Evolutionary conservation across 2,888 invertebrate genomes (phyloP).

Genomic region (Teleogryllus oceanicus): DNA sequence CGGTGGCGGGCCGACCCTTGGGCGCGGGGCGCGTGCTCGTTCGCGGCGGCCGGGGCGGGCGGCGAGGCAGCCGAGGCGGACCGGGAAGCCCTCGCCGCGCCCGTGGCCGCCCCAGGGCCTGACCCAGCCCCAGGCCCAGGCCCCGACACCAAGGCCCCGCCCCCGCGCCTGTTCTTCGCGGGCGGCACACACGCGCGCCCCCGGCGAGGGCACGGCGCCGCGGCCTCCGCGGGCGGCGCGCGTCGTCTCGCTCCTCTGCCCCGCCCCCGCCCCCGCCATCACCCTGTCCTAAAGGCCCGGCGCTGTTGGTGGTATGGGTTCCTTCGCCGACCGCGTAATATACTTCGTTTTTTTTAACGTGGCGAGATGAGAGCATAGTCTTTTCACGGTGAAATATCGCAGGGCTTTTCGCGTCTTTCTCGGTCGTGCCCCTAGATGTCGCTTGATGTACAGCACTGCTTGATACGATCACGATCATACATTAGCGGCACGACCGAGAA

Average conservation of each 20-base stretch:
- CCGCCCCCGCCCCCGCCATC: no score
- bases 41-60: conserved; percentile 92
- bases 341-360: no score
- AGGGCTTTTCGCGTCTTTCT: no score
- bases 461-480: no score
- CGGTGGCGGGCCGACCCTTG: conserved; percentile 96
- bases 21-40: conserved; percentile 95
- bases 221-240: conserved; percentile 90
- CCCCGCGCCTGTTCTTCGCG: conserved; percentile 65
- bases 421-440: no score
- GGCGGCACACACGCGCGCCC: conserved; percentile 97
- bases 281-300: no score
- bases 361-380: no score
- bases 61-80: conserved; percentile 94
- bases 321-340: no score
- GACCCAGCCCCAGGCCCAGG: not conserved
- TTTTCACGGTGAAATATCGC: no score
- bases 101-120: conserved; percentile 66
- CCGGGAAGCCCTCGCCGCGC: conserved; percentile 91
- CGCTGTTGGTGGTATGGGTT: no score
- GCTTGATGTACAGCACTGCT: no score
- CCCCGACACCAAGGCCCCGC: not conserved
- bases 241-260: conserved; percentile 57
- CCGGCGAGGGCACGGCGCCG: conserved; percentile 99
- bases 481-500: no score